Conservation (phyloP, 2,113 vertebrate genomes). For the Dryoscopus gambensis region DNA sequence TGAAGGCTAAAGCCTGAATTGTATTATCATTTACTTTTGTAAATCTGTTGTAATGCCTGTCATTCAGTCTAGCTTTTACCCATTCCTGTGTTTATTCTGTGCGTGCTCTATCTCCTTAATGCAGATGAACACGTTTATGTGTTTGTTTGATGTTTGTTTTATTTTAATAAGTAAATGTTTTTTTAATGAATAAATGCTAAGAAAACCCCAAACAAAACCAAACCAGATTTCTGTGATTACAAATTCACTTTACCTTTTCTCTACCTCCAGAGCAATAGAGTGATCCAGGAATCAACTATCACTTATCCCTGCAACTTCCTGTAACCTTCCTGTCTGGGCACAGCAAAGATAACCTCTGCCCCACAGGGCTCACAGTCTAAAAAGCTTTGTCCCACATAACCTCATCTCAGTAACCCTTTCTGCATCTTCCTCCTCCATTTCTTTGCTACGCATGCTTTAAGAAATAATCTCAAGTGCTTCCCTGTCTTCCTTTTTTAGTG, state of each 20-base stretch:
- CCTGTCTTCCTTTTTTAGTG: not conserved
- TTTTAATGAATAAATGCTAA: not conserved
- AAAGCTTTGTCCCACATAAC: not conserved
- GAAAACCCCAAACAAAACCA: not conserved
- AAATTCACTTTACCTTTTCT: not conserved
- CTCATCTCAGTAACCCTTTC: not conserved
- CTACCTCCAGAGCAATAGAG: not conserved
- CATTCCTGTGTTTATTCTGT: not conserved
- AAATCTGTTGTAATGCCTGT: not conserved
- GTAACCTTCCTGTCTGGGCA: constrained; percentile 54
- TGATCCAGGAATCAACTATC: not conserved
- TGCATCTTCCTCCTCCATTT: not conserved
- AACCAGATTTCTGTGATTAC: not conserved
- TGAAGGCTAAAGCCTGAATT: not conserved
- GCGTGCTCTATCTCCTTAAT: not conserved
- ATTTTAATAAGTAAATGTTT: not conserved
- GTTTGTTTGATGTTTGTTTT: not conserved
- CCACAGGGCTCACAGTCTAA: not conserved
- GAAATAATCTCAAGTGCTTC: not conserved
- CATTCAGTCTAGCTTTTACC: not conserved
- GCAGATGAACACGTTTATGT: not conserved
- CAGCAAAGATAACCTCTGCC: constrained; percentile 53
- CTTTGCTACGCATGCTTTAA: not conserved
- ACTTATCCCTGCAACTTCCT: constrained; percentile 47
- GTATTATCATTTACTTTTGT: not conserved